Evolutionary conservation across 2,113 vertebrate genomes (phyloP), one percentile per base, ranked within the genome.

Genomic region (Grantiella picta): DNA sequence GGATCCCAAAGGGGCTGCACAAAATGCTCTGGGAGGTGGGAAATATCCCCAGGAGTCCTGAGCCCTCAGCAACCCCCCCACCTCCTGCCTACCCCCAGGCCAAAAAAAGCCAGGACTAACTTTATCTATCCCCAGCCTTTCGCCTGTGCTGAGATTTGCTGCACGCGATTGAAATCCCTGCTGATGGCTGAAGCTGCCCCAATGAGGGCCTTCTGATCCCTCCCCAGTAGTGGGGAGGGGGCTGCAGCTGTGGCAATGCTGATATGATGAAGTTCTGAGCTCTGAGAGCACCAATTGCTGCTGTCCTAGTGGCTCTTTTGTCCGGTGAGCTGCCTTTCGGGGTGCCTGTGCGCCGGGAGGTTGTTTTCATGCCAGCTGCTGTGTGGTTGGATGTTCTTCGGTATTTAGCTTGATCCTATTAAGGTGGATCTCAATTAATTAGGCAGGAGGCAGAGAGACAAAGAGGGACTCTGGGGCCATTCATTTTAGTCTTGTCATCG

Each of bases 401-500:
- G 82, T 94, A 81, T 92, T 96, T 95, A 83, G 89, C 82, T 92
- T 95, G 91, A 96, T 94, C 93, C 94, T 89, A 85, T 95, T 94
- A 97, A 96, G 95, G 97, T 96, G 92, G 95, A 95, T 94, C 91
- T 94, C 92, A 96, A 94, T 97, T 96, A 97, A 96, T 97, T 95
- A 94, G 78, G 33, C 60, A 63, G 79, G 85, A 92, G 91, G 71
- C 84, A 90, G 68, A 54, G 87, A 94, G 88, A 94, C 90, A 94
- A 96, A 94, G 89, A 64, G 64, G 36, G 47, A 82, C 1, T 2
- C 70, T 0, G 21, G 23, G 83, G 66, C 66, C 83, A 78, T 95
- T 85, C 61, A 14, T 87, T 97, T 85, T 3, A 60, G 79, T 44
- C 83, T 76, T 96, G 89, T 90, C 90, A 93, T 93, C 83, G 0